Evolutionary conservation across 2,113 vertebrate species (phyloP).

Genomic region (Melanostigma gelatinosum): DNA sequence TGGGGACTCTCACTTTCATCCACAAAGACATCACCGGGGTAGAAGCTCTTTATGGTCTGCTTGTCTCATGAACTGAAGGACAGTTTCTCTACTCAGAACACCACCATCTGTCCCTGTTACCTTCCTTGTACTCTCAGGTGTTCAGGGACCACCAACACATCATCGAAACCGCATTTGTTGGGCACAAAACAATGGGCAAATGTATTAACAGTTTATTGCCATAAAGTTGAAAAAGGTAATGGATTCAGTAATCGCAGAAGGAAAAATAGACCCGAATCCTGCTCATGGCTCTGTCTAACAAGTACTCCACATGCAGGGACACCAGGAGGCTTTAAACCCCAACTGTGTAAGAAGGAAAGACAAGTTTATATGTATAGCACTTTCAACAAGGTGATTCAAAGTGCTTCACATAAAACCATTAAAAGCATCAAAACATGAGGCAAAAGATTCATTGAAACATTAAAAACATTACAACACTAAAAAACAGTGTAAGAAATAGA

Average conservation of each 20-base stretch:
- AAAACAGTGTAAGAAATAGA: too few relatives aligned
- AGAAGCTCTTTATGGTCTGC: constrained; percentile 4
- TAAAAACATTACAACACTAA: too few relatives aligned
- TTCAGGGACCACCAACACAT: constrained; percentile 3
- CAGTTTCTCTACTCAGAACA: constrained; percentile 10
- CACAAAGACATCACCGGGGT: background rate
- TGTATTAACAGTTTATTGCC: background rate
- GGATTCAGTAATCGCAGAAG: background rate
- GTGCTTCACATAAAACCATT: too few relatives aligned
- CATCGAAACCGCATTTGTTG: background rate
- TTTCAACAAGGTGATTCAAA: too few relatives aligned
- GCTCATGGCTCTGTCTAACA: background rate
- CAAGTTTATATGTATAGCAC: too few relatives aligned
- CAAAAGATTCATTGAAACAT: too few relatives aligned
- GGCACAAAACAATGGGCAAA: background rate
- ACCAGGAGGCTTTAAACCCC: background rate
- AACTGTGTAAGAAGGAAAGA: background rate
- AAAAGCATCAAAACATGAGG: too few relatives aligned
- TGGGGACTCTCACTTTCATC: background rate
- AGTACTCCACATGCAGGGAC: background rate
- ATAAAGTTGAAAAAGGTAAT: background rate
- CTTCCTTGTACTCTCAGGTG: constrained; percentile 2
- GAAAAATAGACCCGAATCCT: background rate
- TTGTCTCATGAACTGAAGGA: constrained; percentile 28
- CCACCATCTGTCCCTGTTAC: constrained; percentile 28